These are phyloP conservation scores for Camponotus vicinus DNA, from an alignment of 1,140 invertebrate genomes.

Conservation along the genomic window DNA sequence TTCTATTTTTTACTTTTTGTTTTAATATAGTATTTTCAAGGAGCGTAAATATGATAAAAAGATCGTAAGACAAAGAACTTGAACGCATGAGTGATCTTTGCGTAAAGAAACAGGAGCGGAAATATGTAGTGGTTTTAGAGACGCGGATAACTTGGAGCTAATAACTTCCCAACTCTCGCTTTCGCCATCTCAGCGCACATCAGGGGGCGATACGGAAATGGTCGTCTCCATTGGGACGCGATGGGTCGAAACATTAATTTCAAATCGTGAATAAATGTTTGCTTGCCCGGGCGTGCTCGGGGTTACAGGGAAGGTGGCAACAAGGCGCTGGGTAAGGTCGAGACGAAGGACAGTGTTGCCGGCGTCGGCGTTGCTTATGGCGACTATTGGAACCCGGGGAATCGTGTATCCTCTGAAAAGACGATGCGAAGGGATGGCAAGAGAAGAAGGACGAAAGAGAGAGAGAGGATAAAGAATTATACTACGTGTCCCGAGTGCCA, in stretches of 20 bases:
- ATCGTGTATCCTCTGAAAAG: conserved; percentile 57
- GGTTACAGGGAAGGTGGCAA: conserved; percentile 41
- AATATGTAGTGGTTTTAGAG: not conserved
- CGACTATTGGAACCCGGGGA: conserved; percentile 47
- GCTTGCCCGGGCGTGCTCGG: conserved; percentile 64
- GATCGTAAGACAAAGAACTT: not conserved
- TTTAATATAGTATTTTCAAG: not conserved
- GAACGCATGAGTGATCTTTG: not conserved
- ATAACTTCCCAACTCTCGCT: conserved; percentile 32
- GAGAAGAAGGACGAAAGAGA: conserved; percentile 47
- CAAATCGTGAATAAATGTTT: conserved; percentile 71
- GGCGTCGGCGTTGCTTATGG: conserved; percentile 22
- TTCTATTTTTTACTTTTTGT: not conserved
- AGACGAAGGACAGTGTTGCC: conserved; percentile 31
- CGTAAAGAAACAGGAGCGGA: not conserved
- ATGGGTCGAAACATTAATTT: conserved; percentile 74
- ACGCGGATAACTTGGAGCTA: conserved; percentile 20
- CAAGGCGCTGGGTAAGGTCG: conserved; percentile 43
- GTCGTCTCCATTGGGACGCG: conserved; percentile 49
- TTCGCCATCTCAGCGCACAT: not conserved
- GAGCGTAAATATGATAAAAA: not conserved
- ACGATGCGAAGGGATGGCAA: conserved; percentile 8
- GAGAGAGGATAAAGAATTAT: conserved; percentile 79
- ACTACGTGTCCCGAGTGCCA: conserved; percentile 79
- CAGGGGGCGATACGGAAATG: not conserved